Conservation (phyloP, 2,797 vertebrate species). For the Pseudochirops corinnae region DNA sequence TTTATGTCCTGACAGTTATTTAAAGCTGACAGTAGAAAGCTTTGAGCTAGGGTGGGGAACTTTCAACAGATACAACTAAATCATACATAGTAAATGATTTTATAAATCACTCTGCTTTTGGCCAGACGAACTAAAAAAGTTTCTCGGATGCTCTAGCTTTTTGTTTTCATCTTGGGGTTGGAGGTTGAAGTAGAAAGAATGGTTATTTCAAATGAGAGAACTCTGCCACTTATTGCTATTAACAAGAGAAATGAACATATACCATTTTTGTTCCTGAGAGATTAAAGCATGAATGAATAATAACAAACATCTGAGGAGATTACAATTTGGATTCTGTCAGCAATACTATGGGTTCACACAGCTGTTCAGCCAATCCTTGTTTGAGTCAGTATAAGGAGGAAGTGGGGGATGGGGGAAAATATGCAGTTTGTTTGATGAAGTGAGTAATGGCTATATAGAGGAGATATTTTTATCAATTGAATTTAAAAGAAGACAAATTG, state of each 20-base stretch:
- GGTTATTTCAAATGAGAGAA: constrained; percentile 44
- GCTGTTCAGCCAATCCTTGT: constrained; percentile 33
- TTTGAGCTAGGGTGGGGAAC: constrained; percentile 75
- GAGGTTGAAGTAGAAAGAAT: constrained; percentile 22
- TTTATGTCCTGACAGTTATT: constrained; percentile 79
- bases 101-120: constrained; percentile 67
- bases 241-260: constrained; percentile 30
- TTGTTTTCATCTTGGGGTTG: constrained; percentile 48
- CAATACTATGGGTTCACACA: neutral
- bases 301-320: neutral
- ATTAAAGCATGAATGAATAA: constrained; percentile 59
- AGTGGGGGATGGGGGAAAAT: constrained; percentile 15
- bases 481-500: constrained; percentile 68
- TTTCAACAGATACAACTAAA: constrained; percentile 75
- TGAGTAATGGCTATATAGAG: constrained; percentile 53
- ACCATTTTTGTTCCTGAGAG: constrained; percentile 57
- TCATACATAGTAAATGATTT: constrained; percentile 76
- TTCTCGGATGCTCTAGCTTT: constrained; percentile 63
- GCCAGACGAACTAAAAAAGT: constrained; percentile 48
- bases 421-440: constrained; percentile 22
- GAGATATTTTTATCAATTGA: constrained; percentile 26
- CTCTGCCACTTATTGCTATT: constrained; percentile 15
- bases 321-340: constrained; percentile 30
- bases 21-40: constrained; percentile 78
- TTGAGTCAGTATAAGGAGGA: constrained; percentile 50